These are phyloP conservation scores for Tachycineta bicolor DNA, from an alignment of 2,113 vertebrate genomes.

Conservation along the genomic window DNA sequence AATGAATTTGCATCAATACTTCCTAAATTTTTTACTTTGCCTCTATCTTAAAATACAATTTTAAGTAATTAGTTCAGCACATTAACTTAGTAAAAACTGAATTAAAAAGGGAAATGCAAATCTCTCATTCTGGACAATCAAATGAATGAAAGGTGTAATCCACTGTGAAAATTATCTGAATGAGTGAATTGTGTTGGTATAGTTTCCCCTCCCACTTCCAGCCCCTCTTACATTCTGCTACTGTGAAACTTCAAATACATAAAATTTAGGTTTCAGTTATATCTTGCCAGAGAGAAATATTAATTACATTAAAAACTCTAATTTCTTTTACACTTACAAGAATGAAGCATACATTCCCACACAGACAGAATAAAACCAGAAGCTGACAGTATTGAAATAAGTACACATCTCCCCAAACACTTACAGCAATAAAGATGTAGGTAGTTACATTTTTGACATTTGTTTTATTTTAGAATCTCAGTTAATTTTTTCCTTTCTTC, in stretches of 20 bases:
- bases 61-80: neutral
- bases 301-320: neutral
- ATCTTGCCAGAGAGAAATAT: neutral
- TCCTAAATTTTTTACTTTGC: neutral
- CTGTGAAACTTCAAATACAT: neutral
- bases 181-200: neutral
- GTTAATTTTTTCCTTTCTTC: neutral
- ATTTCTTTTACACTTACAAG: neutral
- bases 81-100: neutral
- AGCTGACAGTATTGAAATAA: neutral
- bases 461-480: neutral
- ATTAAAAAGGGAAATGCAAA: neutral
- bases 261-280: neutral
- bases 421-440: neutral
- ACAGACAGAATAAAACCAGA: neutral
- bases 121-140: neutral
- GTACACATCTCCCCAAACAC: neutral
- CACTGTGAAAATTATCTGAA: neutral
- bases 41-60: neutral
- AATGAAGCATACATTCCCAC: neutral
- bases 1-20: neutral
- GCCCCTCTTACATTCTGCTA: neutral
- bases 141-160: neutral
- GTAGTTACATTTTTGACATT: neutral
- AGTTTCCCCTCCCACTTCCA: neutral